These are phyloP conservation scores for Xerus rutilus DNA, from an alignment of 2,797 vertebrate species.

Conservation along the genomic window DNA sequence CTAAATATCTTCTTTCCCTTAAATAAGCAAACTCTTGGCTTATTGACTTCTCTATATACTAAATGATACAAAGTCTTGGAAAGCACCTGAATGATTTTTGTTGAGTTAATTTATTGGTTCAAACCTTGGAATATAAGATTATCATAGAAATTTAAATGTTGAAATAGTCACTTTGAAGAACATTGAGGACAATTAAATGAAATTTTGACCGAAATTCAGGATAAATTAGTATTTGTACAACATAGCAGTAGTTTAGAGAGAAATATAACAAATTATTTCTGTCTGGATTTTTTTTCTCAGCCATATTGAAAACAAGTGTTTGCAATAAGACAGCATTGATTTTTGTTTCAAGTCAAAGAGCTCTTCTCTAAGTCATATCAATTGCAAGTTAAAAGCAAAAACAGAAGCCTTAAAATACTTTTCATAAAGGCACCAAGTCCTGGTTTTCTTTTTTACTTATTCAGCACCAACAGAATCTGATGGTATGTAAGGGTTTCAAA, in stretches of 20 bases:
- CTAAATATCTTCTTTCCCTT: constrained; percentile 40
- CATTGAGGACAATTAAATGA: constrained; percentile 34
- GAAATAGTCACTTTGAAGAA: constrained; percentile 54
- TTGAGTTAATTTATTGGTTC: constrained; percentile 30
- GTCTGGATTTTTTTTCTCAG: constrained; percentile 44
- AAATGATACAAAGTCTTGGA: constrained; percentile 45
- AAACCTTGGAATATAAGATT: constrained; percentile 55
- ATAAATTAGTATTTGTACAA: constrained; percentile 53
- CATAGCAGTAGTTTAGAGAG: constrained; percentile 47
- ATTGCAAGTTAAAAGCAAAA: constrained; percentile 5
- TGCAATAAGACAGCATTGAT: constrained; percentile 54
- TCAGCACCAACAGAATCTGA: constrained; percentile 19
- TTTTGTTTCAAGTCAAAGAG: constrained; percentile 47
- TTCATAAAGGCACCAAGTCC: background rate
- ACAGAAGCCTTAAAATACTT: constrained; percentile 46
- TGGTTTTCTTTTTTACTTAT: constrained; percentile 48
- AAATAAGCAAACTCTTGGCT: constrained; percentile 36
- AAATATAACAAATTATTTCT: constrained; percentile 43
- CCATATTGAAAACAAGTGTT: constrained; percentile 53
- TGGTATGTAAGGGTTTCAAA: constrained; percentile 58
- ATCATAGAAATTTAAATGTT: constrained; percentile 38
- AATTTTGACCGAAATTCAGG: constrained; percentile 37
- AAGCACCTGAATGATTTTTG: constrained; percentile 61
- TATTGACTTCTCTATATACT: constrained; percentile 42
- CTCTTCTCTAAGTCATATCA: constrained; percentile 38